Evolutionary conservation across 2,113 vertebrate genomes (phyloP), one percentile per base, ranked within the genome.

Genomic region (Lanius ludovicianus): DNA sequence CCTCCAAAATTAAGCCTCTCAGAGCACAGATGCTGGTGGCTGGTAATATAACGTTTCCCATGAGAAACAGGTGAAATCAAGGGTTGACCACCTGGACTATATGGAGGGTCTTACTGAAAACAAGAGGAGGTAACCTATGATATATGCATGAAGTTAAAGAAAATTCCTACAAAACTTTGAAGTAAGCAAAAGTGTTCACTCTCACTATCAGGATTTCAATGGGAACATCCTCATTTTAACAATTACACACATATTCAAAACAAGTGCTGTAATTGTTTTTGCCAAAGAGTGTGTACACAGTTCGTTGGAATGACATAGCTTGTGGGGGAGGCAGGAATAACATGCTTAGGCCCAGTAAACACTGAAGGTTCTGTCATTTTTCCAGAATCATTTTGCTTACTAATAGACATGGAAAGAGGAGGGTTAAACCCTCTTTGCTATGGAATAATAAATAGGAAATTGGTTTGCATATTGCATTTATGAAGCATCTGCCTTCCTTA

Each of bases 371-470:
- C 90, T 96, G 74, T 62, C 73, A 90, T 93, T 93, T 84, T 97
- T 95, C 88, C 90, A 96, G 76, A 95, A 96, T 52, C n/a, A 83
- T 90, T 96, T 95, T 97, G 85, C 93, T 96, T 95, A 93, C 87
- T 89, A 75, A 94, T 62, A 95, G 37, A 25, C 59, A 74, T 25
- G 23, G 70, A 44, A 85, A 89, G 30, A 73, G 25, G 59, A 88
- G 47, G 86, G 9, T 79, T 84, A 82, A 77, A 15, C 18, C 4
- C 11, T 15, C 30, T 35, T 84, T 87, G 59, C 30, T 75, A 25
- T 37, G 37, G 13, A 92, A 59, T 67, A 88, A 95, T 89, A 96
- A 92, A 84, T 35, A 79, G 41, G 67, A 92, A 81, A 55, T 63
- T 47, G 28, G 46, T 73, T 89, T 74, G 80, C 93, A 73, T 80